Percentiles rank a stretch among this genome's conserved stretches.
phyloP scores from a whole-genome alignment of 2,888 invertebrate genomes.

The Dysmachus trigonus region DNA sequence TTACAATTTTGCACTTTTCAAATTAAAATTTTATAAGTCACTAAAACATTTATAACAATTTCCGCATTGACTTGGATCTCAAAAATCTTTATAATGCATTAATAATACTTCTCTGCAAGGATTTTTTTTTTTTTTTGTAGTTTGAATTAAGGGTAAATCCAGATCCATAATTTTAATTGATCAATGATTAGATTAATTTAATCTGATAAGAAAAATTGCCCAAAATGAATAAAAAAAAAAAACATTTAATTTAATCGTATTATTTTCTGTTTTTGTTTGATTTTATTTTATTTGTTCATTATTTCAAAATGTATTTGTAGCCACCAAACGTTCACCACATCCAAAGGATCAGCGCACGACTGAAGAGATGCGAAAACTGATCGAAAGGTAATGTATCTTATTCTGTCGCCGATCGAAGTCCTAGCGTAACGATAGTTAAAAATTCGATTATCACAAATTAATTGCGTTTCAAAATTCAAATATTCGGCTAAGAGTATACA shows the following conservation, averaged over 20 bases:
- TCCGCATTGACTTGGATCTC: neutral
- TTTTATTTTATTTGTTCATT: conserved; percentile 41
- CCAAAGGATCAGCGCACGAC: conserved; percentile 92
- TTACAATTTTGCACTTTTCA: neutral
- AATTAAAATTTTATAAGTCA: neutral
- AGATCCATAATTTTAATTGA: neutral
- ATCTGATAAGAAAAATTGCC: neutral
- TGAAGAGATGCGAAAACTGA: conserved; percentile 97
- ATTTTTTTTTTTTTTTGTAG: neutral
- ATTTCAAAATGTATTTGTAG: conserved; percentile 52
- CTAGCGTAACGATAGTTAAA: neutral
- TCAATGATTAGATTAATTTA: neutral
- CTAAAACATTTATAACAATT: neutral
- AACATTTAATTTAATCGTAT: neutral
- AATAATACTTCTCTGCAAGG: neutral
- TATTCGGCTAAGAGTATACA: neutral
- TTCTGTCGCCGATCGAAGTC: neutral
- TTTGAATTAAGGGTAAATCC: neutral
- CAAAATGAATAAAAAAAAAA: neutral
- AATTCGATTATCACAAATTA: neutral
- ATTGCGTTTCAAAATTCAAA: neutral
- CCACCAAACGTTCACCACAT: conserved; percentile 73
- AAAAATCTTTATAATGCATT: neutral
- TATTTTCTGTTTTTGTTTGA: conserved; percentile 14
- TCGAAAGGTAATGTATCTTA: conserved; percentile 86